Base-by-base conservation (phyloP, 2,113 vertebrate genomes). In the Ctenomys sociabilis region DNA sequence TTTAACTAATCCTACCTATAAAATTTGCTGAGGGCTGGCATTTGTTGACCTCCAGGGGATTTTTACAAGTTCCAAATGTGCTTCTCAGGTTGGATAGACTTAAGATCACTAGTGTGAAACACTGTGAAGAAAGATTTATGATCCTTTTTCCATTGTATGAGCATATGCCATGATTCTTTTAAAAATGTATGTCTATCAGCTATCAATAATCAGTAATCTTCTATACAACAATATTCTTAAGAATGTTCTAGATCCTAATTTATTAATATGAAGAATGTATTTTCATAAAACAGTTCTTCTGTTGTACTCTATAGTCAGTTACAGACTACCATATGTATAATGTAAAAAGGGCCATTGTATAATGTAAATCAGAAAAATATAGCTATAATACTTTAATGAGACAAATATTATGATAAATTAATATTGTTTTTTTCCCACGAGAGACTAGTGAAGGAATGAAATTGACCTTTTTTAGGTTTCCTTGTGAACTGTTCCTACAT, bases 21-120 rank as follows among this genome's bases (percentile, higher is more conserved):
- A 95, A 93, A 93, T 90, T 93, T 96, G 28, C 32, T 26, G n/a
- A 89, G 52, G 9, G 3, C 54, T 59, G 49, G 63, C 10, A 59
- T 88, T 52, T 90, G 80, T 54, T 54, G 66, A 66, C 8, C 35
- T 94, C 66, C 45, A 28, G 32, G 61, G 78, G 5, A 78, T 35
- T 88, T 95, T 73, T 0, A 37, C 32, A 86, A 63, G 37, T 73
- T 88, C 54, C 64, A 68, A 49, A 83, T 45, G 45, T 11, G 21
- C 61, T 61, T 30, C 40, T 93, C 61, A 26, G 72, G 37, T 73
- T 88, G 37, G 52, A 43, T 43, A 63, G 11, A 87, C 57, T 68
- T 83, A 32, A 57, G 61, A 73, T 28, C 6, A 30, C 35, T 72
- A 66, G 30, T 75, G 45, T 35, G 54, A 95, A 95, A 66, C 4